Percentiles rank a stretch among this genome's conserved stretches.
phyloP scores from a whole-genome alignment of 2,113 vertebrate species.

The Salvelinus namaycush region DNA sequence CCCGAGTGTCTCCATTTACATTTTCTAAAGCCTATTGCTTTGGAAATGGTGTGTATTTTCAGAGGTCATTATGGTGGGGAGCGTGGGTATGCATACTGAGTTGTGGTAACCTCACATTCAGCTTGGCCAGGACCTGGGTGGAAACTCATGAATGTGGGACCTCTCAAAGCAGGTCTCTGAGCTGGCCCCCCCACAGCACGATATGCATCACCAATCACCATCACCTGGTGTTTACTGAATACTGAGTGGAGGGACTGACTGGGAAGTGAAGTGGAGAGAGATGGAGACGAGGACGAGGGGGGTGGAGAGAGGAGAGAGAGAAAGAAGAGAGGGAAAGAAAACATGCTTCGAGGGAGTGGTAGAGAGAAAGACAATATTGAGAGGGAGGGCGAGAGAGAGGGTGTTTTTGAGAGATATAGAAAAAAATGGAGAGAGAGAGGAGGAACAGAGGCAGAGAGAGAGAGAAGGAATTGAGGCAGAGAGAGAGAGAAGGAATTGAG shows the following conservation, averaged over 20 bases:
- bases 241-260: slow-evolving; percentile 21
- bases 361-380: too few relatives aligned
- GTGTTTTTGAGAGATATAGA: too few relatives aligned
- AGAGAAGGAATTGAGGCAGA: too few relatives aligned
- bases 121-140: slow-evolving; percentile 44
- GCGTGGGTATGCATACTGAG: slow-evolving; percentile 49
- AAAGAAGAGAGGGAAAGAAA: too few relatives aligned
- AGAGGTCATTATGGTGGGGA: slow-evolving; percentile 30
- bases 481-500: background rate
- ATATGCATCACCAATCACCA: slow-evolving; percentile 25
- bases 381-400: too few relatives aligned
- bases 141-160: slow-evolving; percentile 37
- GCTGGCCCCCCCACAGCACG: slow-evolving; percentile 28
- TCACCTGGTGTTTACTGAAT: slow-evolving; percentile 45
- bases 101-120: slow-evolving; percentile 42
- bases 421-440: too few relatives aligned
- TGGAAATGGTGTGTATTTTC: slow-evolving; percentile 66
- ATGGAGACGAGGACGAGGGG: background rate
- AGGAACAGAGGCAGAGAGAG: too few relatives aligned
- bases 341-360: too few relatives aligned
- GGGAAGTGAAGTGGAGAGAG: slow-evolving; percentile 13
- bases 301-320: too few relatives aligned
- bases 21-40: slow-evolving; percentile 50
- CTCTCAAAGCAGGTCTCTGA: too few relatives aligned
- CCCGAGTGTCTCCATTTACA: slow-evolving; percentile 51